A percentile compares a stretch with the other conserved stretches of the same genome.
These are phyloP conservation scores for Stratiomys singularior DNA, from an alignment of 2,888 invertebrate species.

Conservation along the genomic window DNA sequence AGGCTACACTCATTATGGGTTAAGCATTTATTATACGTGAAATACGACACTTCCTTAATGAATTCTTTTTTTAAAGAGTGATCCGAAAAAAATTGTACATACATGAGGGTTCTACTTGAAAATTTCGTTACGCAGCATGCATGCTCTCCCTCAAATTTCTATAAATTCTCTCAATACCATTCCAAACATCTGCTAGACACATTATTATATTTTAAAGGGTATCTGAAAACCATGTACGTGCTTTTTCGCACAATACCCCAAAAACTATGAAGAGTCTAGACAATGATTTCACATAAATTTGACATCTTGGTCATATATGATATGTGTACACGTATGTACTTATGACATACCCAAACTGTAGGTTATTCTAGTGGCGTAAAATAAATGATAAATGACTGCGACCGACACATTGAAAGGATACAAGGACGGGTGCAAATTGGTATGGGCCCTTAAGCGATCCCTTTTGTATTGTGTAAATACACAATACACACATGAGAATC, in stretches of 20 bases:
- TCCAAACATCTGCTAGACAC: constrained; percentile 31
- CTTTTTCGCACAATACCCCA: constrained; percentile 3
- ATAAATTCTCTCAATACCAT: background rate
- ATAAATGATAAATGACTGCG: constrained; percentile 33
- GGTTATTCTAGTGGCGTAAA: background rate
- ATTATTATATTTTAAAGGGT: constrained; percentile 16
- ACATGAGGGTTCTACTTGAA: constrained; percentile 33
- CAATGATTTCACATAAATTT: constrained; percentile 24
- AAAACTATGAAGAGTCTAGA: constrained; percentile 7
- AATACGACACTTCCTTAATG: constrained; percentile 31
- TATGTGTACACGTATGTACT: background rate
- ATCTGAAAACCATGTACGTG: background rate
- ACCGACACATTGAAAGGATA: constrained; percentile 13
- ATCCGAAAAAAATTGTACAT: background rate
- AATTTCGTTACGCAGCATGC: constrained; percentile 23
- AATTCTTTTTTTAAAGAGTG: background rate
- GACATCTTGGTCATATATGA: constrained; percentile 3
- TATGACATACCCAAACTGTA: background rate
- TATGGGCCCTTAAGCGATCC: background rate
- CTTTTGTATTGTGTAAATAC: background rate
- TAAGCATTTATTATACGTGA: constrained; percentile 17
- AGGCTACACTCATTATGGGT: constrained; percentile 21
- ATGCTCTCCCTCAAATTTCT: background rate
- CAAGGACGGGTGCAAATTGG: constrained; percentile 33
- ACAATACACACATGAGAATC: background rate